A percentile compares a stretch with the other conserved stretches of the same genome.
phyloP scores from a whole-genome alignment of 2,888 invertebrate species.

The Aelia acuminata region DNA sequence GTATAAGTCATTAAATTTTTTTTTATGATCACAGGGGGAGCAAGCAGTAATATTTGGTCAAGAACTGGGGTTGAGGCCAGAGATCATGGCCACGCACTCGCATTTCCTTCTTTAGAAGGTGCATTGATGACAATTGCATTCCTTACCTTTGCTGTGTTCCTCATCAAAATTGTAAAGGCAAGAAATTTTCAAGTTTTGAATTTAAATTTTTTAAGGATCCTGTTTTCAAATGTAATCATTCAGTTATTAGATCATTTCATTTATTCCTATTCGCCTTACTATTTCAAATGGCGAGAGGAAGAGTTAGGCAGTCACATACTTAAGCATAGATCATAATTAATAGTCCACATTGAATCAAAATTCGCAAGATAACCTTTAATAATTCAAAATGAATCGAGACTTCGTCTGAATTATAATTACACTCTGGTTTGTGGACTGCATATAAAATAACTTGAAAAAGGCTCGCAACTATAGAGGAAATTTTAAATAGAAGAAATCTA shows the following conservation, averaged over 20 bases:
- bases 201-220: not conserved
- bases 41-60: conserved; percentile 58
- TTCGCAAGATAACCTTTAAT: too few species aligned
- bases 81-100: conserved; percentile 70
- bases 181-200: conserved; percentile 67
- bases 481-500: too few species aligned
- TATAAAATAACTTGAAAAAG: too few species aligned
- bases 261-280: not conserved
- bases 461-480: too few species aligned
- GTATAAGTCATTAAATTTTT: not conserved
- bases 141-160: conserved; percentile 86
- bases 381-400: too few species aligned
- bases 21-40: conserved; percentile 57
- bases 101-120: conserved; percentile 84
- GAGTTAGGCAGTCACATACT: not conserved
- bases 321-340: not conserved
- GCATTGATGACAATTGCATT: conserved; percentile 88
- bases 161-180: conserved; percentile 87
- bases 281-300: not conserved
- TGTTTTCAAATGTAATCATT: not conserved
- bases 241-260: not conserved
- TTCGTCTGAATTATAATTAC: too few species aligned
- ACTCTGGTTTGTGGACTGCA: too few species aligned
- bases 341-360: too few species aligned
- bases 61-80: conserved; percentile 57